Evolutionary conservation across 2,797 vertebrate species (phyloP).

Genomic region (Pangasius macronema): DNA sequence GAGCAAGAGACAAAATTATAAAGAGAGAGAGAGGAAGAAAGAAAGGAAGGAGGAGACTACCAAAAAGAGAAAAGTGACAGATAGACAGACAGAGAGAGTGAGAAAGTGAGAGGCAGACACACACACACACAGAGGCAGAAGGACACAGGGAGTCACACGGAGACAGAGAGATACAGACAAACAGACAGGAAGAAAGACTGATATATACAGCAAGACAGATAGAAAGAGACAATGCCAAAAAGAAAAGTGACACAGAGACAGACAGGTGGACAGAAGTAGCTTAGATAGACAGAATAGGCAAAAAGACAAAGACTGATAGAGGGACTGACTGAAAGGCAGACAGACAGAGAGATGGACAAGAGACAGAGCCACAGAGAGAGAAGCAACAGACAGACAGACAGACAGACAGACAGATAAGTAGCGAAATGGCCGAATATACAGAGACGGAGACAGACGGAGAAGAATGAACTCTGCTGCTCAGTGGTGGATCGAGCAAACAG

Average conservation of each 20-base stretch:
- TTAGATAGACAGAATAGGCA: neutral
- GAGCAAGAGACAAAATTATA: neutral
- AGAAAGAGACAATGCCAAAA: neutral
- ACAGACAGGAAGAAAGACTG: neutral
- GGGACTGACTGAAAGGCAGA: neutral
- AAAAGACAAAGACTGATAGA: neutral
- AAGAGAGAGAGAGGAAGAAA: neutral
- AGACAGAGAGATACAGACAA: neutral
- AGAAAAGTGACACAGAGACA: neutral
- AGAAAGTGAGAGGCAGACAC: neutral
- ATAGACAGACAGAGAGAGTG: neutral
- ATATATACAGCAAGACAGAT: neutral
- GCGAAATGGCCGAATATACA: no score
- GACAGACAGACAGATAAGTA: neutral
- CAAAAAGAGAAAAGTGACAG: neutral
- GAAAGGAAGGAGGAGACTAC: neutral
- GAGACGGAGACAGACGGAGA: neutral
- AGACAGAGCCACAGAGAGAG: neutral
- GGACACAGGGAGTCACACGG: neutral
- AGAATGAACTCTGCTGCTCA: neutral
- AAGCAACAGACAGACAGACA: neutral
- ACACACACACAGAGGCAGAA: neutral
- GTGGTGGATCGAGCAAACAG: neutral
- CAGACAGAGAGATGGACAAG: neutral
- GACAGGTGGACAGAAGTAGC: neutral